Evolutionary conservation across 1,140 invertebrate species (phyloP).

Genomic region (Caenorhabditis brenneri): DNA sequence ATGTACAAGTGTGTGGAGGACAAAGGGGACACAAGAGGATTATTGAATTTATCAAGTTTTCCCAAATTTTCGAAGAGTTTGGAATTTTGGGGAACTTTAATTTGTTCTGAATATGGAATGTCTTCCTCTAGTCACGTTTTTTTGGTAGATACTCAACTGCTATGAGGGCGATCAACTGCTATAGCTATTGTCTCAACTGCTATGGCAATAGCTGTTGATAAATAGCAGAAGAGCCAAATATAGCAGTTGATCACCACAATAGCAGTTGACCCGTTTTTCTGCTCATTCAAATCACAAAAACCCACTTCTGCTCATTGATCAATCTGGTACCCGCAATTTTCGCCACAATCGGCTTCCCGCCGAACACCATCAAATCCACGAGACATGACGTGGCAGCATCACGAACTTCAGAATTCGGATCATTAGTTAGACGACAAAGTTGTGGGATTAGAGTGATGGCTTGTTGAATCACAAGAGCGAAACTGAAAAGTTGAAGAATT

Average conservation of each 20-base stretch:
- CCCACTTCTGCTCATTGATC: slow-evolving; percentile 23
- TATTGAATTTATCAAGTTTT: background rate
- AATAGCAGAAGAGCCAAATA: too few relatives aligned
- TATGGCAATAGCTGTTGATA: too few relatives aligned
- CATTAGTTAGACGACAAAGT: background rate
- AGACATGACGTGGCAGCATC: background rate
- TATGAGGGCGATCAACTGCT: too few relatives aligned
- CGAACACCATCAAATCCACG: slow-evolving; percentile 12
- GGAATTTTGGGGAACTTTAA: too few relatives aligned
- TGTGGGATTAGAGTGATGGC: slow-evolving; percentile 1
- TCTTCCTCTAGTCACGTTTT: too few relatives aligned
- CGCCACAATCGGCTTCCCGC: background rate
- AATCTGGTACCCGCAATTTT: background rate
- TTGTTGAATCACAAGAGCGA: background rate
- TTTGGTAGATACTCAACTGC: too few relatives aligned
- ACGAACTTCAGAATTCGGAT: slow-evolving; percentile 29
- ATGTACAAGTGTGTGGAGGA: too few relatives aligned
- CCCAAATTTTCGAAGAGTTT: background rate
- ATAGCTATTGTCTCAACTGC: too few relatives aligned
- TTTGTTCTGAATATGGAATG: background rate
- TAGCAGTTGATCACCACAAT: too few relatives aligned
- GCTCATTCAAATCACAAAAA: background rate
- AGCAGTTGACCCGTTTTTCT: too few relatives aligned
- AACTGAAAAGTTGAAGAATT: too few relatives aligned
- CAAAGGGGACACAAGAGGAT: background rate